Base-by-base conservation (phyloP, 37 sponge, comb jelly and placozoan species). In the Axinella damicornis region DNA sequence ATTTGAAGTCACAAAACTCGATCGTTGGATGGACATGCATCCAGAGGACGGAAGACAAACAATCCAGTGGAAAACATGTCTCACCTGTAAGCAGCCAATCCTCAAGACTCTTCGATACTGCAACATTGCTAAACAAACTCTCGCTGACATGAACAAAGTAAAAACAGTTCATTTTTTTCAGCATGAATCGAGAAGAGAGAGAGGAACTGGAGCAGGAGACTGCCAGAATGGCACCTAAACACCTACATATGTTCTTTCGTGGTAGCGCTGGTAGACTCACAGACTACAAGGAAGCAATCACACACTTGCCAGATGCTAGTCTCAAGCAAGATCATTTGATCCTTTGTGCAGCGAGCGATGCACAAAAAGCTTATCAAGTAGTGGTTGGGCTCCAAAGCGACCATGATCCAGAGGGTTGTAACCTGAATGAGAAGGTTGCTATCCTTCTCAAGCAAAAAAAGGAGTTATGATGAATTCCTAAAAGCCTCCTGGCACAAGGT, bases 1-100 rank as follows among this genome's bases (percentile, higher is more conserved):
- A 21, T 64, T 78, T 27, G 52, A 61, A 9, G 78, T 64, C 1
- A 21, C 16, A 21, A 39, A 24, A 17, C 35, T 70, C 16, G 74
- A 72, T 52, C 35, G 39, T 1, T 73, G 65, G n/a, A 63, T 71
- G 74, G 11, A 73, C n/a, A 73, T 16, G 34, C 6, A 46, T 46
- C 46, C 46, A 46, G 9, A 9, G 4, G 25, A 6, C 2, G 74
- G 38, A n/a, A 25, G n/a, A n/a, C n/a, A n/a, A 30, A 4, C 33
- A n/a, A 71, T 71, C 37, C 21, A 22, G 11, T 71, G 72, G 72
- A 71, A 71, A 22, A 21, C 14, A 18, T 71, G 72, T 40, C 41
- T 24, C 18, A 71, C 16, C 1, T 71, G 72, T 13, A 71, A 18
- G 17, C 21, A 46, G 37, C 72, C 41, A 36, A 24, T 71, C 22